Base-by-base conservation (phyloP, 2,797 vertebrate species). In the Smutsia temminckii region DNA sequence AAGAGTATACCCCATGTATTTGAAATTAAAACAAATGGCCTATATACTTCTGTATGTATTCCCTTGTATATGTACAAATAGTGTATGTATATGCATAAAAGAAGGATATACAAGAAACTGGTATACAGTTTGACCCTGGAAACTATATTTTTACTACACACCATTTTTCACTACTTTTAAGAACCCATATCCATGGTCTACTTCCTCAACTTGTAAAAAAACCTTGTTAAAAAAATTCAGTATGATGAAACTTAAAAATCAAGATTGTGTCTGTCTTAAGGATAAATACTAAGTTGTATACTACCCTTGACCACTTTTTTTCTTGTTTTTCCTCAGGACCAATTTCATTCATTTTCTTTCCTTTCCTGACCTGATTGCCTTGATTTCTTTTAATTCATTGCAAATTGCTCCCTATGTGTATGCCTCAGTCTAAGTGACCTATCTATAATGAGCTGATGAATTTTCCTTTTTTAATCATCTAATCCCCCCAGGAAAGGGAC, bases 1-100 rank as follows among this genome's bases (percentile, higher is more conserved):
- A n/a, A 80, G 93, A 49, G 32, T 34, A 88, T 53, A 77, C n/a
- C 2, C 59, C 20, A 71, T 55, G 29, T 40, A 17, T 69, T 40
- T 85, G 51, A 77, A 81, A 78, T 74, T 63, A 49, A 63, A 93
- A 92, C 29, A 88, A 89, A 94, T 86, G 34, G 16, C 37, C 55
- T 63, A n/a, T 21, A 32, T 49, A 23, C 9, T 5, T 49, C 21
- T 11, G 3, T 64, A 6, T 40, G 32, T 61, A n/a, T 40, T 75
- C 29, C 34, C 40, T 78, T n/a, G 17, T 57, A n/a, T n/a, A 66
- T 37, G 40, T 12, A 46, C 14, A 64, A 69, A 64, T 10, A 81
- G 10, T 66, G 17, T 27, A n/a, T 23, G 40, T 7, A 51, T 8
- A 66, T 77, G 25, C 29, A 75, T 13, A 42, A 55, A 23, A 64